Conservation (phyloP, 92 coral and sea anemone species). For the Phenganax subtilis region DNA sequence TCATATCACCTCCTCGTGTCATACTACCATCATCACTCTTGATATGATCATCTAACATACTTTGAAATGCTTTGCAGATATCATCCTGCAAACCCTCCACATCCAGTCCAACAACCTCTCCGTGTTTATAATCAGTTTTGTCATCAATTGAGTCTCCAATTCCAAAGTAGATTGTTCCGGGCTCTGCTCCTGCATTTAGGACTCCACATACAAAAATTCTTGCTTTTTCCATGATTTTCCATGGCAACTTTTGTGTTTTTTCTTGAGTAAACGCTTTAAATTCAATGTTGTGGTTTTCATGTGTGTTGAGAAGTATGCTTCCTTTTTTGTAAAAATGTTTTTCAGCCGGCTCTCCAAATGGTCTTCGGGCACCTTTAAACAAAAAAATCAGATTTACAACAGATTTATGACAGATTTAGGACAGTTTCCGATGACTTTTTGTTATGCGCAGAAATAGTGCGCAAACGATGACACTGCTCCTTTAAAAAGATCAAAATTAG, state of each 20-base stretch:
- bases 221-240: slow-evolving; percentile 65
- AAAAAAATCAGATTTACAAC: too few relatives aligned
- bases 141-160: slow-evolving; percentile 51
- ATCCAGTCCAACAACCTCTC: slow-evolving; percentile 58
- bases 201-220: slow-evolving; percentile 54
- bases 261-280: slow-evolving; percentile 46
- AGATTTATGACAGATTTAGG: too few relatives aligned
- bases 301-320: slow-evolving; percentile 25
- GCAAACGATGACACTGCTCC: too few relatives aligned
- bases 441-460: too few relatives aligned
- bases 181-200: slow-evolving; percentile 44
- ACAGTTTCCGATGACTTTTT: too few relatives aligned
- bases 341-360: slow-evolving; percentile 37
- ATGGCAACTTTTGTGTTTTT: slow-evolving; percentile 40
- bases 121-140: slow-evolving; percentile 38
- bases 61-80: slow-evolving; percentile 50
- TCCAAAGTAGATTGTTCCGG: slow-evolving; percentile 42
- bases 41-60: slow-evolving; percentile 51
- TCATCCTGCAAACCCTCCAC: slow-evolving; percentile 52
- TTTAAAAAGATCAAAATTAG: too few relatives aligned
- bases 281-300: slow-evolving; percentile 49
- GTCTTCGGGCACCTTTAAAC: slow-evolving; percentile 17
- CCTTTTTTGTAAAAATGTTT: slow-evolving; percentile 39
- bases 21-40: slow-evolving; percentile 52
- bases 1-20: slow-evolving; percentile 53